phyloP scores from a whole-genome alignment of 2,888 invertebrate genomes.

The Drosophila nigricruria region DNA sequence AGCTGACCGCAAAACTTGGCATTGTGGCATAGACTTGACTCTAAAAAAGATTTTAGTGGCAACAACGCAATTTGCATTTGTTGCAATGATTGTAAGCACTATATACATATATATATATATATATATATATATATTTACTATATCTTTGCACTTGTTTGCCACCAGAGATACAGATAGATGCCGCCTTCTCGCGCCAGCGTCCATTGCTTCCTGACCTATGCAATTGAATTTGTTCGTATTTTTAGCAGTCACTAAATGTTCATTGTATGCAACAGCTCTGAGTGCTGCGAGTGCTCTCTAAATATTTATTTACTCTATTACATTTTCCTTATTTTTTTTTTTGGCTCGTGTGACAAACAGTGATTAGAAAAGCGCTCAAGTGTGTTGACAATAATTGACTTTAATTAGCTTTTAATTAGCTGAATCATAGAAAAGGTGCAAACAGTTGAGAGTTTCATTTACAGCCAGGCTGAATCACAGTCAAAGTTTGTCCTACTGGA shows the following conservation, averaged over 20 bases:
- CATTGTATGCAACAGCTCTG: conserved; percentile 10
- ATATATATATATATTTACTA: conserved; percentile 11
- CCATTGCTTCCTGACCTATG: conserved; percentile 51
- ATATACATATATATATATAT: neutral
- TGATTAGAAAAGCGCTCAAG: neutral
- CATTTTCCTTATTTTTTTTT: neutral
- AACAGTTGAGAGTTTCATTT: neutral
- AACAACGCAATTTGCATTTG: conserved; percentile 58
- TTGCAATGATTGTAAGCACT: conserved; percentile 21
- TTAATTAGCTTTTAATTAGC: conserved; percentile 22
- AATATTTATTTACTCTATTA: conserved; percentile 5
- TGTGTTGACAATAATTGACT: conserved; percentile 13
- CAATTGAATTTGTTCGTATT: conserved; percentile 40
- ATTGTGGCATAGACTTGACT: conserved; percentile 31
- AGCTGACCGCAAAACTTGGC: conserved; percentile 37
- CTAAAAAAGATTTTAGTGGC: conserved; percentile 26
- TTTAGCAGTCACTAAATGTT: conserved; percentile 34
- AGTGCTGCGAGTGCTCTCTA: neutral
- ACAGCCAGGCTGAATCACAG: neutral
- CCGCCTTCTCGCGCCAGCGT: conserved; percentile 8
- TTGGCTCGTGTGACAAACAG: conserved; percentile 4
- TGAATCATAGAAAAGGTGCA: neutral
- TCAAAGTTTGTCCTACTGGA: neutral
- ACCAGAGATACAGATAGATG: neutral
- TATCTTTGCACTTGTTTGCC: conserved; percentile 18